Conservation (phyloP, 2,113 vertebrate genomes). For the Mirza zaza region DNA sequence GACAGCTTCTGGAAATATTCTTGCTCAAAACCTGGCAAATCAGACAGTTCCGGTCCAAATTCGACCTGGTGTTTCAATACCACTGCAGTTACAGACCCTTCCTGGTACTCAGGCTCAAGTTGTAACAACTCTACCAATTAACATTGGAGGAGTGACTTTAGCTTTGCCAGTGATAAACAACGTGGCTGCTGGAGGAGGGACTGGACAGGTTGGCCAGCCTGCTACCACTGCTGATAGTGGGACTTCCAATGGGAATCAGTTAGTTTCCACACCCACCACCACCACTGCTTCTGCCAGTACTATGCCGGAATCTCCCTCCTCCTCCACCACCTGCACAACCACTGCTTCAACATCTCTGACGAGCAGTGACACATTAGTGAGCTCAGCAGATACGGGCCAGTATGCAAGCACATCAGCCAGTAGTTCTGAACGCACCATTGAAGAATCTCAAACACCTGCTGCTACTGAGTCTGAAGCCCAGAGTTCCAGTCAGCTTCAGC, state of each 20-base stretch:
- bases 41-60: slow-evolving; percentile 96
- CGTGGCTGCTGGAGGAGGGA: slow-evolving; percentile 88
- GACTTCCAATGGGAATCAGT: slow-evolving; percentile 94
- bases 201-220: slow-evolving; percentile 92
- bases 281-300: slow-evolving; percentile 85
- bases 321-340: slow-evolving; percentile 85
- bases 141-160: slow-evolving; percentile 96
- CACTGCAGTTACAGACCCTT: slow-evolving; percentile 95
- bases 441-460: slow-evolving; percentile 88
- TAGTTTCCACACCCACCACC: slow-evolving; percentile 87
- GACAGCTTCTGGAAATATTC: slow-evolving; percentile 89
- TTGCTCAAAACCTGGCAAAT: slow-evolving; percentile 93
- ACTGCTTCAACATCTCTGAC: slow-evolving; percentile 86
- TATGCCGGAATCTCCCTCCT: slow-evolving; percentile 87
- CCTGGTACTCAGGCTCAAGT: slow-evolving; percentile 94
- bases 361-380: slow-evolving; percentile 85
- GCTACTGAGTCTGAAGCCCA: slow-evolving; percentile 86
- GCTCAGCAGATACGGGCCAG: slow-evolving; percentile 89
- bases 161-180: slow-evolving; percentile 97
- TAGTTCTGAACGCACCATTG: slow-evolving; percentile 84
- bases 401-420: slow-evolving; percentile 85
- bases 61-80: slow-evolving; percentile 95
- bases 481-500: slow-evolving; percentile 89
- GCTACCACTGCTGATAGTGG: slow-evolving; percentile 90
- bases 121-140: slow-evolving; percentile 97